phyloP scores from a whole-genome alignment of 1,140 invertebrate species.

The Sinonovacula constricta region DNA sequence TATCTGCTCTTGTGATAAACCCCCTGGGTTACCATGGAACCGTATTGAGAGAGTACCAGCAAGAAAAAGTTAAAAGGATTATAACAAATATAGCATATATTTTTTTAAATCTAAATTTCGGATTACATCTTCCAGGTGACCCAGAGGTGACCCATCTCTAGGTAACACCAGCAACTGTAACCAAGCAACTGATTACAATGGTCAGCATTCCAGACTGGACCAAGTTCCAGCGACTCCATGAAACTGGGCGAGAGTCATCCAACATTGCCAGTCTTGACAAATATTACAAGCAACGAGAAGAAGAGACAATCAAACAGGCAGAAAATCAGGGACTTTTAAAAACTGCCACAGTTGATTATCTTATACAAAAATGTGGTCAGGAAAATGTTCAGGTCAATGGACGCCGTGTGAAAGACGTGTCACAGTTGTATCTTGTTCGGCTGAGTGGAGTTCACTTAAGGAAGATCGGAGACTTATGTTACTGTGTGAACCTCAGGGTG shows the following conservation, averaged over 20 bases:
- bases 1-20: too few relatives aligned
- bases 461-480: conserved; percentile 70
- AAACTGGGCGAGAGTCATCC: conserved; percentile 53
- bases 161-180: too few relatives aligned
- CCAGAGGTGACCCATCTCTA: too few relatives aligned
- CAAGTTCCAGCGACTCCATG: conserved; percentile 63
- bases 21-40: too few relatives aligned
- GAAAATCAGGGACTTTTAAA: conserved; percentile 71
- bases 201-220: conserved; percentile 77
- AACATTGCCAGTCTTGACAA: conserved; percentile 60
- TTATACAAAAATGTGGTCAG: conserved; percentile 52
- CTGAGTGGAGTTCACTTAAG: conserved; percentile 66
- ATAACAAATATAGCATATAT: too few relatives aligned
- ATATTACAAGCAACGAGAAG: conserved; percentile 69
- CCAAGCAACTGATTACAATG: conserved; percentile 60
- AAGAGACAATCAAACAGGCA: conserved; percentile 67
- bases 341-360: conserved; percentile 61
- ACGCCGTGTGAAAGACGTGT: conserved; percentile 47
- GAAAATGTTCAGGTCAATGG: conserved; percentile 41
- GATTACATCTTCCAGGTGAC: too few relatives aligned
- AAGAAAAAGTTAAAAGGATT: too few relatives aligned
- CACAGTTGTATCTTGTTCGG: conserved; percentile 56
- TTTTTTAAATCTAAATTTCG: too few relatives aligned
- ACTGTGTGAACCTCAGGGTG: conserved; percentile 70
- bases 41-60: too few relatives aligned